phyloP scores from a whole-genome alignment of 2,113 vertebrate genomes.

The Chinchilla lanigera region DNA sequence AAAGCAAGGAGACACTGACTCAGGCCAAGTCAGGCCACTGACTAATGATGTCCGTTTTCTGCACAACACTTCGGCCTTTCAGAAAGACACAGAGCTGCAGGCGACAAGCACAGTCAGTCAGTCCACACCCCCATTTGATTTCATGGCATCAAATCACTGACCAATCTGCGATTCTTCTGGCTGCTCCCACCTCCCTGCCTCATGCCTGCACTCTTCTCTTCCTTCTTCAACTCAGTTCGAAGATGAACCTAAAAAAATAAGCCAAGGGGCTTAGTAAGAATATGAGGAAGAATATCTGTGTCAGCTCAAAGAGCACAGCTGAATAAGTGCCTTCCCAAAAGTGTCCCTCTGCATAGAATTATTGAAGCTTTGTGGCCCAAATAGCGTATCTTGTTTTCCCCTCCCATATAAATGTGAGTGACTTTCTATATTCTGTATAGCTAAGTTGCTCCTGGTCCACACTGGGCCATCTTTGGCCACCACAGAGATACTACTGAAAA shows the following conservation, averaged over 20 bases:
- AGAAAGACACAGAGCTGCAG: neutral
- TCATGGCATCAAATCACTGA: neutral
- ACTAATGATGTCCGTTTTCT: slow-evolving; percentile 1
- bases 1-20: slow-evolving; percentile 16
- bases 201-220: neutral
- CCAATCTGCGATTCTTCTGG: neutral
- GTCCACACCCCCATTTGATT: neutral
- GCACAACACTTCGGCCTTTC: slow-evolving; percentile 3
- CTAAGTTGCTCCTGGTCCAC: neutral
- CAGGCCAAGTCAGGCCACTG: slow-evolving; percentile 6
- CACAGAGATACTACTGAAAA: neutral
- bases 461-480: neutral
- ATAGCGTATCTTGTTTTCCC: neutral
- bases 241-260: neutral
- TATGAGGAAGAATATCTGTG: neutral
- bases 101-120: neutral
- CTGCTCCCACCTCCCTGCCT: neutral
- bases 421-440: neutral
- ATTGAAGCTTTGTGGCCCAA: neutral
- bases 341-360: neutral
- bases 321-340: neutral
- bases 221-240: neutral
- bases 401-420: neutral
- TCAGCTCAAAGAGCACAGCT: neutral
- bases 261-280: neutral